Conservation (phyloP, 1,140 invertebrate genomes). For the Philaenus spumarius region DNA sequence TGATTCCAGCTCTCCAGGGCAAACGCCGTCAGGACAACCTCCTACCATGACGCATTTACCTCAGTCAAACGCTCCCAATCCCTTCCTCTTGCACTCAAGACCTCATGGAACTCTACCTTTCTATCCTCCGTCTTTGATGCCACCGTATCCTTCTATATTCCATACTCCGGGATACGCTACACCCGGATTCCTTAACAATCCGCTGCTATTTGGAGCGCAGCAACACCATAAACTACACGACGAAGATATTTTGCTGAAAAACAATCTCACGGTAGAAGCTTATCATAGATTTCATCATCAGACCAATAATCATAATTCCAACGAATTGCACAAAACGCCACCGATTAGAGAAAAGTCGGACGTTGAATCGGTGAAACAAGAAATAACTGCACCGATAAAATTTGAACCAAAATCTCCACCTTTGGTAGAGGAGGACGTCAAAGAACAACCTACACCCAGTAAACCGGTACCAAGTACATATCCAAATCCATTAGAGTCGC, state of each 20-base stretch:
- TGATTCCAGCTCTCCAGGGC: conserved; percentile 46
- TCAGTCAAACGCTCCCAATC: conserved; percentile 50
- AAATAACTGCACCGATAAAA: conserved; percentile 41
- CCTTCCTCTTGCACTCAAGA: conserved; percentile 59
- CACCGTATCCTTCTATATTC: conserved; percentile 53
- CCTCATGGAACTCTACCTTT: conserved; percentile 46
- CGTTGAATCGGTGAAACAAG: not conserved
- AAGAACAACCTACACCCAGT: conserved; percentile 54
- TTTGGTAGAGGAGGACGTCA: conserved; percentile 55
- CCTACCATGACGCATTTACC: conserved; percentile 30
- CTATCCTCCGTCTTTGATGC: conserved; percentile 51
- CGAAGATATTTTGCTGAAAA: conserved; percentile 7
- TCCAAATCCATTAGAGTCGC: conserved; percentile 23
- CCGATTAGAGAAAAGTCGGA: not conserved
- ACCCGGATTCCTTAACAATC: conserved; percentile 46
- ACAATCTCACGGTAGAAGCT: conserved; percentile 1
- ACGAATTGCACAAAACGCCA: not conserved
- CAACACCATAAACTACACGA: conserved; percentile 31
- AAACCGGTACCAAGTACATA: conserved; percentile 41
- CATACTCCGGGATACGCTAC: conserved; percentile 41
- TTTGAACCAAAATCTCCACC: conserved; percentile 47
- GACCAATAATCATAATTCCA: not conserved
- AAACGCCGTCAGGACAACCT: conserved; percentile 9
- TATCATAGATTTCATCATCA: conserved; percentile 9
- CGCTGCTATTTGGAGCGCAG: conserved; percentile 47